Evolutionary conservation across 2,113 vertebrate genomes (phyloP).

Genomic region (Chitala chitala): DNA sequence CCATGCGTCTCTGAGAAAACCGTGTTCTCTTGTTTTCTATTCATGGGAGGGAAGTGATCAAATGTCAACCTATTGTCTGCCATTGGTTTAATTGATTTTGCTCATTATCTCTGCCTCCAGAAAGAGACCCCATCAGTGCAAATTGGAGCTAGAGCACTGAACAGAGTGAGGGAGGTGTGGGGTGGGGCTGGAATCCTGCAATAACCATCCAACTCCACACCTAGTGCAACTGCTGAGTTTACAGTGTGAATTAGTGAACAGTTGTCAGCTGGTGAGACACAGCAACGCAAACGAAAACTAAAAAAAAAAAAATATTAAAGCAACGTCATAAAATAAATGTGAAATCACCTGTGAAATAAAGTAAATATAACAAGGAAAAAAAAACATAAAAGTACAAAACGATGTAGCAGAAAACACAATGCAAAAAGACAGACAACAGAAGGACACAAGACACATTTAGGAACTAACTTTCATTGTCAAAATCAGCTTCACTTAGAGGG

Average conservation of each 20-base stretch:
- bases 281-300: constrained; percentile 44
- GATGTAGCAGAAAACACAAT: constrained; percentile 32
- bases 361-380: not conserved
- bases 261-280: constrained; percentile 53
- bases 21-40: constrained; percentile 40
- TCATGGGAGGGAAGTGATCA: constrained; percentile 39
- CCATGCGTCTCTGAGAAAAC: constrained; percentile 26
- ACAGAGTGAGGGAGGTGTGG: constrained; percentile 34
- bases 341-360: not conserved
- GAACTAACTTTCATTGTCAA: constrained; percentile 98
- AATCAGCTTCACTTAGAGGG: constrained; percentile 91
- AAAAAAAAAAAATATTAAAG: constrained; percentile 18
- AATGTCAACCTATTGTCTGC: constrained; percentile 60
- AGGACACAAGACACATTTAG: constrained; percentile 65
- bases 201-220: constrained; percentile 35
- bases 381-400: constrained; percentile 32
- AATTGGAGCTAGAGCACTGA: constrained; percentile 50
- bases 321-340: not conserved
- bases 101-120: constrained; percentile 55
- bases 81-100: constrained; percentile 57
- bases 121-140: constrained; percentile 47
- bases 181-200: constrained; percentile 31
- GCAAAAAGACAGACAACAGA: constrained; percentile 56
- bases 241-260: constrained; percentile 60
- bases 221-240: constrained; percentile 49